phyloP scores from a whole-genome alignment of 2,113 vertebrate species.

The Struthio camelus region DNA sequence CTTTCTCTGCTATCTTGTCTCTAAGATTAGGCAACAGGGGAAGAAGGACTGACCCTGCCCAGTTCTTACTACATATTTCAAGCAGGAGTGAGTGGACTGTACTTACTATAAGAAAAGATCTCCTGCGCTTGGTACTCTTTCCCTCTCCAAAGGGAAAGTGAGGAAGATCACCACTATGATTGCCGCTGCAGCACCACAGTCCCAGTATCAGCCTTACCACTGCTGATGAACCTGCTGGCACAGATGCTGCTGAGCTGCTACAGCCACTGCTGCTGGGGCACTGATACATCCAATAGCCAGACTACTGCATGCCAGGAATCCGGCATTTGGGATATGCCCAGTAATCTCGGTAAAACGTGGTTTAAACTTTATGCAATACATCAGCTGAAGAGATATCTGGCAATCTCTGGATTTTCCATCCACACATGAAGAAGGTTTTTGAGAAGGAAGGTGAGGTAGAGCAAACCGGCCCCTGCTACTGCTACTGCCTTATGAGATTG shows the following conservation, averaged over 20 bases:
- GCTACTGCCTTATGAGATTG: not conserved
- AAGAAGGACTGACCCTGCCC: not conserved
- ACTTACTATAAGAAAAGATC: not conserved
- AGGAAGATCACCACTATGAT: not conserved
- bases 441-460: not conserved
- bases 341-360: not conserved
- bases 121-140: not conserved
- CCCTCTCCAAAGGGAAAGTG: not conserved
- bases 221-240: not conserved
- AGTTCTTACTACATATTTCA: not conserved
- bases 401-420: not conserved
- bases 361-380: not conserved
- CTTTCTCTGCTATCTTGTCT: not conserved
- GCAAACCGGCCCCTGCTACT: not conserved
- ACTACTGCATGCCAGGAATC: not conserved
- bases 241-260: not conserved
- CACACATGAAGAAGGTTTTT: not conserved
- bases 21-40: not conserved
- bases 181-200: not conserved
- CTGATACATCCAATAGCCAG: not conserved
- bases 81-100: not conserved
- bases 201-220: accelerated
- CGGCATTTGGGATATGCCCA: not conserved
- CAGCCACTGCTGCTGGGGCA: not conserved
- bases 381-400: not conserved